A percentile compares a stretch with the other conserved stretches of the same genome.
These are phyloP conservation scores for Toxotes lorentzi DNA, from an alignment of 2,797 vertebrate species.

Conservation along the genomic window DNA sequence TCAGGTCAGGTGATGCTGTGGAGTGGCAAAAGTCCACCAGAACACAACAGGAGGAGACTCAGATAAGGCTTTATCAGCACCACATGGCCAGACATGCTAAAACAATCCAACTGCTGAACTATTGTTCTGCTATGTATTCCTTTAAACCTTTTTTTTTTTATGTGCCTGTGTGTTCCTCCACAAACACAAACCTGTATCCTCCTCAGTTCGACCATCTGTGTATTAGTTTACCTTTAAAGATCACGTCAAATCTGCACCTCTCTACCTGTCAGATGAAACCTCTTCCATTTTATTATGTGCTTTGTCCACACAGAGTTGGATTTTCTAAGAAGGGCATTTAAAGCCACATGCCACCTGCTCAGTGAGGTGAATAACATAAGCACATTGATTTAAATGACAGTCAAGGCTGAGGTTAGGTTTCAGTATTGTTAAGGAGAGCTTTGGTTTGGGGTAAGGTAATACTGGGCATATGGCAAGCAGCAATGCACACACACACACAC, in stretches of 20 bases:
- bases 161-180: neutral
- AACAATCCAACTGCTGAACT: neutral
- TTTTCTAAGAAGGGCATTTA: constrained; percentile 16
- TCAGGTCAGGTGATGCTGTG: neutral
- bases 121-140: neutral
- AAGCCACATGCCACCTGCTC: constrained; percentile 44
- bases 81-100: constrained; percentile 5
- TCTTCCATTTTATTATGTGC: constrained; percentile 6
- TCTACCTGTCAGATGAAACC: constrained; percentile 17
- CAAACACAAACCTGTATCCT: neutral
- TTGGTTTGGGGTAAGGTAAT: constrained; percentile 44
- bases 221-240: constrained; percentile 8
- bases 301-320: constrained; percentile 27
- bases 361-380: constrained; percentile 23
- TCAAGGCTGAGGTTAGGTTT: constrained; percentile 51
- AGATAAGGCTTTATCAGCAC: constrained; percentile 6
- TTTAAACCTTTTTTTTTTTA: neutral
- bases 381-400: constrained; percentile 24
- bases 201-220: constrained; percentile 26
- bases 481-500: too few relatives aligned
- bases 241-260: neutral
- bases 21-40: constrained; percentile 11
- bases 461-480: constrained; percentile 49
- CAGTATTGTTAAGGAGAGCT: constrained; percentile 45
- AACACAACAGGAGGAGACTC: neutral